A percentile compares a stretch with the other conserved stretches of the same genome.
These are phyloP conservation scores for Hydrotaea cyrtoneurina DNA, from an alignment of 2,888 invertebrate genomes.

Conservation along the genomic window DNA sequence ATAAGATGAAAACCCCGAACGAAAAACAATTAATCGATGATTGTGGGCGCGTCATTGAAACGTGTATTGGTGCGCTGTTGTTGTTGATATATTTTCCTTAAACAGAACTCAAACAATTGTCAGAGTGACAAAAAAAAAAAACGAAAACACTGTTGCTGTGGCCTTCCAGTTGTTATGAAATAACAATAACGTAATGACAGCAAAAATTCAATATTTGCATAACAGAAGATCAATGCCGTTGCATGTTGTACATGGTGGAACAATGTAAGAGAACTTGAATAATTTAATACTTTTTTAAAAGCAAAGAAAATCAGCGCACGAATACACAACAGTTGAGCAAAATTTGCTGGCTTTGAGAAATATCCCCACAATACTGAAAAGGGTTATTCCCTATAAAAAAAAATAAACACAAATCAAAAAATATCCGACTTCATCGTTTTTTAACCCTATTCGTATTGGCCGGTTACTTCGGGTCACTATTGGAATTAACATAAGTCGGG, in stretches of 20 bases:
- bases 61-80: constrained; percentile 1
- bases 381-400: too few species aligned
- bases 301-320: too few species aligned
- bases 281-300: too few species aligned
- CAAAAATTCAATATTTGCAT: not conserved
- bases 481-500: too few species aligned
- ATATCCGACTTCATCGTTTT: too few species aligned
- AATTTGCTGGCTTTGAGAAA: too few species aligned
- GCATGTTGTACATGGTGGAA: not conserved
- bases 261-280: not conserved
- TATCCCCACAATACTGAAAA: too few species aligned
- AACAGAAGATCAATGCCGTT: constrained; percentile 5
- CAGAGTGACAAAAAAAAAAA: too few species aligned
- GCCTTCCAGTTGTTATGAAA: not conserved
- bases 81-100: not conserved
- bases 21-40: constrained; percentile 56
- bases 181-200: not conserved
- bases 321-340: too few species aligned
- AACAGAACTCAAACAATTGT: not conserved
- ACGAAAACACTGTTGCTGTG: not conserved
- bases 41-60: constrained; percentile 62
- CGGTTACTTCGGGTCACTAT: too few species aligned
- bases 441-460: too few species aligned
- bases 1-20: not conserved
- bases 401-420: too few species aligned